Percentiles rank a stretch among this genome's conserved stretches.
Conservation (phyloP, 1,140 invertebrate species). For the Galendromus occidentalis region DNA sequence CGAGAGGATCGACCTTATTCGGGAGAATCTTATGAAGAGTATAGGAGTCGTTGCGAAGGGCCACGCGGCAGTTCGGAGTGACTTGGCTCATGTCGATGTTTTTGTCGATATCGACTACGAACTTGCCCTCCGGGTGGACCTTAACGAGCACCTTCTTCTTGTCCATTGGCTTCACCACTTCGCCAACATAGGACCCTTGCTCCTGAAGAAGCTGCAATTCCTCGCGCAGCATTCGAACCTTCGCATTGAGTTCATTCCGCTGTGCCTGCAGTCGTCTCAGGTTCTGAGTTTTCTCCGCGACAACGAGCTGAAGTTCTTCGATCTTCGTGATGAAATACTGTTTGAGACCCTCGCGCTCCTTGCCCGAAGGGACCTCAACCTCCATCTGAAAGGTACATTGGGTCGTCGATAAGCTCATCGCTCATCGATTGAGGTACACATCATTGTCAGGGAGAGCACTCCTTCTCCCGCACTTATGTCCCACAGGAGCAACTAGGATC, state of each 20-base stretch:
- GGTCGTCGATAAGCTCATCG: background rate
- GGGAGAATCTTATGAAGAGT: conserved; percentile 96
- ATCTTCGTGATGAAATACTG: conserved; percentile 93
- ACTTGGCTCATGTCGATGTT: conserved; percentile 98
- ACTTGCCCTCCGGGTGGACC: conserved; percentile 98
- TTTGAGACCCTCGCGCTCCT: conserved; percentile 57
- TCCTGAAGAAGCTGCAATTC: conserved; percentile 94
- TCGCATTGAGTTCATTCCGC: conserved; percentile 96
- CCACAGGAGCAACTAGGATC: no score
- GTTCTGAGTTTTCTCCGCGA: conserved; percentile 95
- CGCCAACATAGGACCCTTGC: conserved; percentile 97
- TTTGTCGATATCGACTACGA: conserved; percentile 98
- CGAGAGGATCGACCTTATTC: conserved; percentile 98
- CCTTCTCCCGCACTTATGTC: no score
- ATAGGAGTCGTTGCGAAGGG: conserved; percentile 93
- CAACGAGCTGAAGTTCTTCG: conserved; percentile 80
- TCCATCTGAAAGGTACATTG: conserved; percentile 54
- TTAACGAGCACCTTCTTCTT: conserved; percentile 99
- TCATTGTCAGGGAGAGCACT: no score
- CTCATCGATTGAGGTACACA: background rate
- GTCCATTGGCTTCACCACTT: conserved; percentile 99
- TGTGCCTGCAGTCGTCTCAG: conserved; percentile 89
- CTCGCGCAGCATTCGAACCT: conserved; percentile 93
- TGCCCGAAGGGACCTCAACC: conserved; percentile 44
- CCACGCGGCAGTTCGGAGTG: conserved; percentile 90